Conservation (phyloP, 2,888 invertebrate species). For the Dynastes maya region DNA sequence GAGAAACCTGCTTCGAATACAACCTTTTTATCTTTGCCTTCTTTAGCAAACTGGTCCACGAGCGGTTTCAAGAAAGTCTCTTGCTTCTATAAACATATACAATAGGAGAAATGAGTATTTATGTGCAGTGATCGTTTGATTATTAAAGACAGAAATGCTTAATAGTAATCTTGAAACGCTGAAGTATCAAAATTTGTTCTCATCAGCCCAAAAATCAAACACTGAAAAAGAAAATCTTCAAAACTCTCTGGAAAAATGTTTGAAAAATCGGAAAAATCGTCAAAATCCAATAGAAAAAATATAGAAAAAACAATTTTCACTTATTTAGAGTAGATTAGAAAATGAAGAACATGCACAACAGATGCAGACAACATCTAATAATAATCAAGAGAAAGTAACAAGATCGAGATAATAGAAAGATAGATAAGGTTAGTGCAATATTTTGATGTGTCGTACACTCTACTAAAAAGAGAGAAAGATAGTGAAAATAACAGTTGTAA, state of each 20-base stretch:
- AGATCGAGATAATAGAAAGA: slow-evolving; percentile 25
- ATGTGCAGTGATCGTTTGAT: not conserved
- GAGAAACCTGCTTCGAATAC: slow-evolving; percentile 95
- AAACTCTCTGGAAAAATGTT: slow-evolving; percentile 54
- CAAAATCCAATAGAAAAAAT: slow-evolving; percentile 35
- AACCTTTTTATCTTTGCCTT: slow-evolving; percentile 97
- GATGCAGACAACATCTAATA: slow-evolving; percentile 66
- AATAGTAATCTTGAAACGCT: slow-evolving; percentile 53
- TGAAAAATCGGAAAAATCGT: slow-evolving; percentile 59
- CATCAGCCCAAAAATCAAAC: slow-evolving; percentile 63
- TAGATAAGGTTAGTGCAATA: slow-evolving; percentile 42
- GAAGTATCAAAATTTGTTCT: slow-evolving; percentile 63
- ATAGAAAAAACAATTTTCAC: slow-evolving; percentile 57
- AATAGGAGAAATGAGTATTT: slow-evolving; percentile 46
- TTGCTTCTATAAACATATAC: slow-evolving; percentile 81
- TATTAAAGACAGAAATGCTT: slow-evolving; percentile 36
- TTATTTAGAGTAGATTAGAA: slow-evolving; percentile 25
- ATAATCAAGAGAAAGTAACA: slow-evolving; percentile 54
- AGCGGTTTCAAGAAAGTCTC: slow-evolving; percentile 95
- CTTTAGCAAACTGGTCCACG: slow-evolving; percentile 93
- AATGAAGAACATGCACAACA: slow-evolving; percentile 58
- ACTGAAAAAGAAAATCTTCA: slow-evolving; percentile 61
- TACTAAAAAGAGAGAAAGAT: slow-evolving; percentile 26
- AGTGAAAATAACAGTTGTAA: slow-evolving; percentile 42
- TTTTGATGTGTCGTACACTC: slow-evolving; percentile 10